phyloP scores from a whole-genome alignment of 2,797 vertebrate genomes.

The Scyliorhinus canicula region DNA sequence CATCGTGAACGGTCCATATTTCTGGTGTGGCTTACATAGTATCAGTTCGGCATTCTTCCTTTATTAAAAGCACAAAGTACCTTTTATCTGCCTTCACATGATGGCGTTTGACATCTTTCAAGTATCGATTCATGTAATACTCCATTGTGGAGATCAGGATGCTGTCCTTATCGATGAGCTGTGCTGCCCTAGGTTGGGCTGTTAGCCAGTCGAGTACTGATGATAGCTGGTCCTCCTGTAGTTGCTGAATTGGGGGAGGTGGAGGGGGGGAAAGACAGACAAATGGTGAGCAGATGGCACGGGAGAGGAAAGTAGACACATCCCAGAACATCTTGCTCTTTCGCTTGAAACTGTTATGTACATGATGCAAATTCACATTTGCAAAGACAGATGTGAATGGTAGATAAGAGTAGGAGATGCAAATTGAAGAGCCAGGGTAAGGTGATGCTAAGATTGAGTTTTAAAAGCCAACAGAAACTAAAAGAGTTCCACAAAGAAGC shows the following conservation, averaged over 20 bases:
- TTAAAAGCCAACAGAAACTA: neutral
- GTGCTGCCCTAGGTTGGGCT: conserved; percentile 84
- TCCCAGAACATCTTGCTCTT: neutral
- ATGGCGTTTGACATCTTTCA: conserved; percentile 91
- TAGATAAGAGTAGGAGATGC: neutral
- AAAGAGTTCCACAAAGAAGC: neutral
- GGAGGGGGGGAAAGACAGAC: neutral
- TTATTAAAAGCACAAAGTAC: conserved; percentile 54
- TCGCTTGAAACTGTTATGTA: neutral
- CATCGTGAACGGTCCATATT: neutral
- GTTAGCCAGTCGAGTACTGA: conserved; percentile 93
- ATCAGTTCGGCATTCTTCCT: neutral
- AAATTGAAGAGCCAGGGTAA: neutral
- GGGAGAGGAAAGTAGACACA: neutral
- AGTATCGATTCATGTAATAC: conserved; percentile 80
- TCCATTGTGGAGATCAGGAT: conserved; percentile 85
- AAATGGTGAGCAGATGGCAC: neutral
- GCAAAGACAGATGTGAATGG: neutral
- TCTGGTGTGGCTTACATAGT: neutral
- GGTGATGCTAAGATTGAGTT: neutral
- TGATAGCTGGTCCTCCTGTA: conserved; percentile 87
- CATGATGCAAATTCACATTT: neutral
- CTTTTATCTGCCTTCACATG: conserved; percentile 91
- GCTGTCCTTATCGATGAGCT: conserved; percentile 91
- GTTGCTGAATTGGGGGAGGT: conserved; percentile 60